Base-by-base conservation (phyloP, 2,113 vertebrate genomes). In the Chaetorhynchus papuensis region DNA sequence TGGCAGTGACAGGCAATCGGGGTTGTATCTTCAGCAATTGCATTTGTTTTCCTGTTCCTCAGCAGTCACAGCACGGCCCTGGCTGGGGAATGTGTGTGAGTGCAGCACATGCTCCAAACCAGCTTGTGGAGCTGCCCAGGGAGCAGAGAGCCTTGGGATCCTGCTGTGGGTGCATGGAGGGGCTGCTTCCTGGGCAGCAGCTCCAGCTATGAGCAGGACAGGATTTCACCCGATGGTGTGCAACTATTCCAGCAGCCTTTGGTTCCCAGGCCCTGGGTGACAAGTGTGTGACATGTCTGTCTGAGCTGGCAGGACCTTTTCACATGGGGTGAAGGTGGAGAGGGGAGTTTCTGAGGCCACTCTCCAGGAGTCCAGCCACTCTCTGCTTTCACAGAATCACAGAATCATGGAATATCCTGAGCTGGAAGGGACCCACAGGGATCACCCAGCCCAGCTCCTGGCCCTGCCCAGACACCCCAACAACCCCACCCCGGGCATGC, bases 321-420 rank as follows among this genome's bases (percentile, higher is more conserved):
- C 18, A 15, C 19, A 1, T 0, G 2, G 59, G 1, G 0, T 30
- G 47, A 70, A 60, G 59, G 33, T 63, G 50, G 23, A 7, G 1
- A 80, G 22, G 19, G 17, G 22, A 26, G 15, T 30, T 78, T 64
- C 71, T 24, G 60, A 78, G 47, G 35, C 35, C 59, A 44, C 22
- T 49, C 20, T 45, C 39, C 64, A 42, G 42, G 11, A 92, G 30
- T 24, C 18, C n/a, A 50, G 26, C 6, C 41, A 47, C 7, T 4
- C 10, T 15, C 47, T 42, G 31, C 24, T 75, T 70, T 87, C 30
- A 61, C 2, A 35, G 39, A 30, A 28, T 24, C 39, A 50, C 9
- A 71, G 49, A 66, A 44, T 44, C 68, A 49, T 1, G 4, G 18
- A 60, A 31, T 35, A 9, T 61, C 30, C 5, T 54, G 61, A 61